These are phyloP conservation scores for Leptobrachium leishanense DNA, from an alignment of 2,113 vertebrate genomes.

Conservation along the genomic window DNA sequence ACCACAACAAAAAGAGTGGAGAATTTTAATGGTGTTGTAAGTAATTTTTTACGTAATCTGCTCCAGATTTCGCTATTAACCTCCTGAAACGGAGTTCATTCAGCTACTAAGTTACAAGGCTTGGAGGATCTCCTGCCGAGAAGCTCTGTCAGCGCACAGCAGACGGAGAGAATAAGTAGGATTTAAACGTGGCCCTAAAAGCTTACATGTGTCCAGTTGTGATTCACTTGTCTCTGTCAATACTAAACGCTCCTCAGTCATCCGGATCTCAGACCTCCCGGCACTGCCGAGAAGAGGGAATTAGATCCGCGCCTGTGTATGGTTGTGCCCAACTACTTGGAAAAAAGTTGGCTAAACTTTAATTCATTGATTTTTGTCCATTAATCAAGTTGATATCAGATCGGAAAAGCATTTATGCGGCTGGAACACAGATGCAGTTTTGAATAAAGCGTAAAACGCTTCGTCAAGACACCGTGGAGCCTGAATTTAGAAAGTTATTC, in stretches of 20 bases:
- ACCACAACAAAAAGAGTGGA: constrained; percentile 89
- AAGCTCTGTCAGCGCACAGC: neutral
- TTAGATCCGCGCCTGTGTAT: too few species aligned
- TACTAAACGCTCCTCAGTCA: neutral
- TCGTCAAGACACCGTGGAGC: too few species aligned
- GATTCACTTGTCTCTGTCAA: neutral
- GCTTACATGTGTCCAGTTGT: constrained; percentile 6
- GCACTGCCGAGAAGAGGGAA: neutral
- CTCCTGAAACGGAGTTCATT: constrained; percentile 87
- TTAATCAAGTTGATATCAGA: too few species aligned
- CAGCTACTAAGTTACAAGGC: constrained; percentile 80
- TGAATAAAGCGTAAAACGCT: too few species aligned
- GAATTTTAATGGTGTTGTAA: constrained; percentile 90
- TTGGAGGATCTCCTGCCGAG: constrained; percentile 46
- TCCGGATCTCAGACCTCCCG: neutral
- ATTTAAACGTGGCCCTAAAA: constrained; percentile 12
- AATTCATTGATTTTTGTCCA: too few species aligned
- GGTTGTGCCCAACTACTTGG: too few species aligned
- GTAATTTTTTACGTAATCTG: constrained; percentile 93
- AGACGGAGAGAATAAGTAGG: constrained; percentile 1
- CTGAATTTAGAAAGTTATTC: too few species aligned
- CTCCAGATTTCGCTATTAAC: constrained; percentile 87
- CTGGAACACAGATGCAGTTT: too few species aligned
- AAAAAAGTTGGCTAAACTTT: too few species aligned
- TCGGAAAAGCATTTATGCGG: too few species aligned